Conservation (phyloP, 2,797 vertebrate genomes). For the Rallus crepitans region DNA sequence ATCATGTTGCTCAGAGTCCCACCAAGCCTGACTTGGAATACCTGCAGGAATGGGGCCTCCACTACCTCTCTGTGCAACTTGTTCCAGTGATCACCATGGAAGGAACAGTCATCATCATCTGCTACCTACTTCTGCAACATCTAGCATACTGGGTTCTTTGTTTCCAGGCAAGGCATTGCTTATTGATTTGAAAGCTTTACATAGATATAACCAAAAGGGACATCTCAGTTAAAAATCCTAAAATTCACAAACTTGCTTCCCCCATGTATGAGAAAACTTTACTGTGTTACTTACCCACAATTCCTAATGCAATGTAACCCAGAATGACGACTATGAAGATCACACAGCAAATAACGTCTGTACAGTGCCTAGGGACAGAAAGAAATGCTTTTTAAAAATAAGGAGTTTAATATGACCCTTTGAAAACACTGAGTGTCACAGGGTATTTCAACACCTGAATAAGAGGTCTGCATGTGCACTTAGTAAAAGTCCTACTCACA, state of each 20-base stretch:
- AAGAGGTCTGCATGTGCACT: not conserved
- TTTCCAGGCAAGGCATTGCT: not conserved
- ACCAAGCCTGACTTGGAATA: too few species aligned
- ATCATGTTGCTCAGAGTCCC: too few species aligned
- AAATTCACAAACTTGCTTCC: not conserved
- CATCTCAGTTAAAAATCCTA: not conserved
- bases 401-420: not conserved
- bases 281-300: constrained; percentile 87
- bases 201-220: not conserved
- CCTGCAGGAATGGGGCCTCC: too few species aligned
- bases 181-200: not conserved
- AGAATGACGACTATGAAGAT: constrained; percentile 91
- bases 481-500: not conserved
- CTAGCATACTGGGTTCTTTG: not conserved
- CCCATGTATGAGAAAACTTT: not conserved
- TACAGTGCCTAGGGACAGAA: constrained; percentile 86
- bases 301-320: constrained; percentile 91
- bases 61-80: too few species aligned
- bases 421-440: not conserved
- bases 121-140: not conserved
- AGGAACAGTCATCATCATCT: not conserved
- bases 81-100: too few species aligned
- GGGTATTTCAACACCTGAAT: not conserved
- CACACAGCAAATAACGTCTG: constrained; percentile 91
- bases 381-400: constrained; percentile 35